These are phyloP conservation scores for Gobiocypris rarus DNA, from an alignment of 2,113 vertebrate genomes.

Conservation along the genomic window DNA sequence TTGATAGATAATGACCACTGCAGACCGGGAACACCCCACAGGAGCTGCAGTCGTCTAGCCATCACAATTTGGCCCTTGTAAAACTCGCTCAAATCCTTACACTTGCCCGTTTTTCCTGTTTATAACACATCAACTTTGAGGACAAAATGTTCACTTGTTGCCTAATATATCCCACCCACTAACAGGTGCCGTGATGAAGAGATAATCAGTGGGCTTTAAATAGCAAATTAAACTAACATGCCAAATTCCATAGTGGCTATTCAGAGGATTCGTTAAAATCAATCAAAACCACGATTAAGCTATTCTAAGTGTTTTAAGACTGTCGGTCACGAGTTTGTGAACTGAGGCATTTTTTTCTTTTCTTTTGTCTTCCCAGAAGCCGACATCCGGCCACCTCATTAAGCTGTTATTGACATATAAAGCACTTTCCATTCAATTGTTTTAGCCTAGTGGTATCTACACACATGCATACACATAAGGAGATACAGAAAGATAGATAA, in stretches of 20 bases:
- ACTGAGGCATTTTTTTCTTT: not conserved
- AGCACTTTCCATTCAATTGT: not conserved
- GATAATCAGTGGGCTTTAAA: no score
- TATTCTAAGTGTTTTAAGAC: not conserved
- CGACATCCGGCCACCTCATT: not conserved
- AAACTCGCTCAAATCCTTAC: no score
- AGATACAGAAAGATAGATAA: not conserved
- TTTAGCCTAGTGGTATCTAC: not conserved
- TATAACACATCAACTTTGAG: no score
- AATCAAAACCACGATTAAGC: not conserved
- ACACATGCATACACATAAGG: not conserved
- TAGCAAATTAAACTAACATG: not conserved
- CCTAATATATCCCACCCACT: no score
- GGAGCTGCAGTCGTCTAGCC: no score
- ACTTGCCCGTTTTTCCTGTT: no score
- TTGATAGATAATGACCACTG: no score
- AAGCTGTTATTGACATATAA: slow-evolving; percentile 15
- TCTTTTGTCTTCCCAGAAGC: not conserved
- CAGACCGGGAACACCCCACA: no score
- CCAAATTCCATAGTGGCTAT: not conserved
- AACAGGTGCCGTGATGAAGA: no score
- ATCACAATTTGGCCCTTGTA: no score
- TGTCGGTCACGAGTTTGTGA: not conserved
- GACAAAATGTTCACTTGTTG: no score
- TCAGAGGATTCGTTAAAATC: not conserved